Conservation (phyloP, 2,888 invertebrate species). For the Tetranychus truncatus region DNA sequence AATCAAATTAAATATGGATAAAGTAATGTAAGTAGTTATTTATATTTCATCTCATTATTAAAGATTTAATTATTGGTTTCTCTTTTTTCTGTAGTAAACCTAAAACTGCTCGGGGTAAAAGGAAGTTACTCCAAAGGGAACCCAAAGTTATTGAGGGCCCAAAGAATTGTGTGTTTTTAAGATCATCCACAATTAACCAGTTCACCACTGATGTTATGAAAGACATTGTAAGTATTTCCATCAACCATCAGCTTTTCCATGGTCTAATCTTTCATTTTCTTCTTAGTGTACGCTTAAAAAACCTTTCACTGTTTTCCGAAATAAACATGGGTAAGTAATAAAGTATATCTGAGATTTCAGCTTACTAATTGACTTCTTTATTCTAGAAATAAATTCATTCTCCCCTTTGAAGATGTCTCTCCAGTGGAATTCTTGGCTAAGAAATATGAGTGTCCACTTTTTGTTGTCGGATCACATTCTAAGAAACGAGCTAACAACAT, state of each 20-base stretch:
- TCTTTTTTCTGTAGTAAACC: conserved; percentile 14
- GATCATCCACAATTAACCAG: conserved; percentile 50
- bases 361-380: background rate
- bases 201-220: conserved; percentile 52
- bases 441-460: conserved; percentile 72
- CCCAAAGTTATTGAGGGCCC: conserved; percentile 73
- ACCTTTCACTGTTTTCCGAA: conserved; percentile 16
- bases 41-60: too few species aligned
- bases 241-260: conserved; percentile 50
- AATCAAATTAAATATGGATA: background rate
- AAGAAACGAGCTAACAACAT: conserved; percentile 90
- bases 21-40: background rate
- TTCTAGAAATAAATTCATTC: conserved; percentile 54
- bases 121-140: conserved; percentile 55
- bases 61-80: background rate
- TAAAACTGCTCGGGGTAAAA: conserved; percentile 42
- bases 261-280: conserved; percentile 26
- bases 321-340: background rate
- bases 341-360: background rate
- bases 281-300: conserved; percentile 19
- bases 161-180: conserved; percentile 63
- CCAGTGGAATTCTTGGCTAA: conserved; percentile 43
- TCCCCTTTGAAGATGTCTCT: conserved; percentile 76
- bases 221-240: conserved; percentile 67
- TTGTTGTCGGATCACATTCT: conserved; percentile 72